Conservation (phyloP, 2,113 vertebrate species). For the Psophia crepitans region DNA sequence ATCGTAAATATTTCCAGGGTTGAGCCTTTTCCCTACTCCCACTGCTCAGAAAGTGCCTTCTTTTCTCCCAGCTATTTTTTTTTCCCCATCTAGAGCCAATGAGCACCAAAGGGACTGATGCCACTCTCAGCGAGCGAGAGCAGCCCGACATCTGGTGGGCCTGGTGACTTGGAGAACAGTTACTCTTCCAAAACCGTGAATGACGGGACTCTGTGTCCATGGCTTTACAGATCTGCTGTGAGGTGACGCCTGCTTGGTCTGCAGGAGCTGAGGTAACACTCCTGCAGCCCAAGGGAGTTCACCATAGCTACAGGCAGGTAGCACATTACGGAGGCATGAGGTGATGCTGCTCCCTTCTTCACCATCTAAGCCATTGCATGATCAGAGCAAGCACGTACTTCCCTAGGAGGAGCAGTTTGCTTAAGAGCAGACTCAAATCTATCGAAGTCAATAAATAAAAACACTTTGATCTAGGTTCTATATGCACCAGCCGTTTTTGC, state of each 20-base stretch:
- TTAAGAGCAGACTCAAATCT: background rate
- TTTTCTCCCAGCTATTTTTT: background rate
- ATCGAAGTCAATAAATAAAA: background rate
- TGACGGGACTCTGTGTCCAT: background rate
- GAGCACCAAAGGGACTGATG: background rate
- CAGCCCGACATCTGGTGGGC: background rate
- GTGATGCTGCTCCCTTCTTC: background rate
- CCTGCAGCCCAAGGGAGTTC: background rate
- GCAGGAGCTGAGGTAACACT: background rate
- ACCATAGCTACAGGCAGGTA: background rate
- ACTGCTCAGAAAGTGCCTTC: background rate
- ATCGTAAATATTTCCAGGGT: background rate
- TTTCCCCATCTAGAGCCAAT: background rate
- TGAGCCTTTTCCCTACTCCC: background rate
- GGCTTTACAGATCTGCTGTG: background rate
- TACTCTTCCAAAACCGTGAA: background rate
- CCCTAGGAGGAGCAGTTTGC: background rate
- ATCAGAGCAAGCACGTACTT: background rate
- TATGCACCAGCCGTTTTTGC: background rate
- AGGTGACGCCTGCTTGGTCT: background rate
- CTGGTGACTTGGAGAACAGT: background rate
- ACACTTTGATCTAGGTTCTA: background rate
- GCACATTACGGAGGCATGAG: background rate
- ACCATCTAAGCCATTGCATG: background rate
- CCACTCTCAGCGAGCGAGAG: accelerated